Base-by-base conservation (phyloP, 2,113 vertebrate species). In the Halichoeres trimaculatus region DNA sequence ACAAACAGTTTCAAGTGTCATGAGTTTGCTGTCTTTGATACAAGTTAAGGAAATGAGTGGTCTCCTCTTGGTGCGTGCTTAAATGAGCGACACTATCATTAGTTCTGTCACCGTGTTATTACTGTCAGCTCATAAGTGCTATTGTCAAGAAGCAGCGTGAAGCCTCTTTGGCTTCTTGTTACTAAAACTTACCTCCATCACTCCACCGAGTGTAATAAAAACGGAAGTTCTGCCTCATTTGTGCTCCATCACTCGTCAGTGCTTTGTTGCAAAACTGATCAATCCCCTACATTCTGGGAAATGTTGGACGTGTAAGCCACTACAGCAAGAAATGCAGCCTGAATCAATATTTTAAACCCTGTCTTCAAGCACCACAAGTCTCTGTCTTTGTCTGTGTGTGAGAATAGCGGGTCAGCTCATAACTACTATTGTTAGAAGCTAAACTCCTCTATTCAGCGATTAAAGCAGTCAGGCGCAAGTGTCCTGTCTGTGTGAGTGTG, bases 361-460 rank as follows among this genome's bases (percentile, higher is more conserved):
- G 22, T 35, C 40, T 53, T 35, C 12, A n/a, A 19, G 2, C 9
- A 0, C 52, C 50, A 4, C 12, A 16, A 72, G 19, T 64, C 11
- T 41, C 22, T 64, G 43, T 62, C 34, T 74, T 43, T 56, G 2
- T 69, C 24, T 48, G 34, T 48, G 62, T 51, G 48, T 14, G 77
- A 62, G 73, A 83, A 77, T 76, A 89, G 84, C 70, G 58, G 85
- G 77, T 88, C 78, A 60, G 89, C 87, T 89, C 83, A 88, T 80
- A 88, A 86, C 84, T 75, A 63, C 87, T 70, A 88, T 89, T 89
- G 91, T 90, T 69, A 73, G 60, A 69, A 3, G 56, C 84, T 88
- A 85, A 91, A 88, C 84, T 86, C 87, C 75, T 51, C 85, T 86
- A 84, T 91, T 91, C 88, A 91, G 51, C 78, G 58, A 92, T 91